Base-by-base conservation (phyloP, 2,888 invertebrate genomes). In the Flexamia atlantica region DNA sequence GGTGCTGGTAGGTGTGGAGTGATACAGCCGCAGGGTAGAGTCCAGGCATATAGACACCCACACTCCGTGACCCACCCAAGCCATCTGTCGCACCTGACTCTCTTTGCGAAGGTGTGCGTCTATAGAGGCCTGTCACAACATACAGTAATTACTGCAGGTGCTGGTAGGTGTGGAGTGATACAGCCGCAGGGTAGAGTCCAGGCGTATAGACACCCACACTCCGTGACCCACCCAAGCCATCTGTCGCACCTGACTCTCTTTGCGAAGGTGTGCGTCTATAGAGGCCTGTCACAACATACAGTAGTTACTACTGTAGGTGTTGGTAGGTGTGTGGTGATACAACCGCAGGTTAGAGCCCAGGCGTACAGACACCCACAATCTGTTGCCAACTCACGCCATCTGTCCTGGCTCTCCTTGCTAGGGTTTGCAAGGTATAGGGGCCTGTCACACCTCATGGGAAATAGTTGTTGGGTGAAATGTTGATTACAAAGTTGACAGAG, bases 11-110 rank as follows among this genome's bases (percentile, higher is more conserved):
- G 0, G 98, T 99, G 90, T 97, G 96, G 36, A 99, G 98, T 99
- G 98, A 91, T 98, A 99, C 32, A 99, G 92, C 81, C 99, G 94
- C 83, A 99, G 92, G 0, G 99, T 98, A 3, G 98, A 98, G 90
- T 99, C 99, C 90, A 99, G 93, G 87, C 99, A 94, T 87, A 99
- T 99, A 50, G 99, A 97, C 17, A 99, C 96, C 99, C 99, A 99
- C 9, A 99, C 99, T 3, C 99, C 99, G 88, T 99, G 97, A 0
- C 98, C 98, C 36, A 97, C 94, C 94, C 98, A 97, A 0, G 98
- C 97, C 94, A 99, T 94, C 91, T 99, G 98, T 5, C 99, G 93
- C 60, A 95, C 97, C 92, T 99, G 99, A 90, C 98, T 99, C 91
- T 99, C 99, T 89, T 97, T 96, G 42, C 99, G 93, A 30, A n/a